phyloP scores from a whole-genome alignment of 2,797 vertebrate species.

The Microctenopoma steveboyesi region DNA sequence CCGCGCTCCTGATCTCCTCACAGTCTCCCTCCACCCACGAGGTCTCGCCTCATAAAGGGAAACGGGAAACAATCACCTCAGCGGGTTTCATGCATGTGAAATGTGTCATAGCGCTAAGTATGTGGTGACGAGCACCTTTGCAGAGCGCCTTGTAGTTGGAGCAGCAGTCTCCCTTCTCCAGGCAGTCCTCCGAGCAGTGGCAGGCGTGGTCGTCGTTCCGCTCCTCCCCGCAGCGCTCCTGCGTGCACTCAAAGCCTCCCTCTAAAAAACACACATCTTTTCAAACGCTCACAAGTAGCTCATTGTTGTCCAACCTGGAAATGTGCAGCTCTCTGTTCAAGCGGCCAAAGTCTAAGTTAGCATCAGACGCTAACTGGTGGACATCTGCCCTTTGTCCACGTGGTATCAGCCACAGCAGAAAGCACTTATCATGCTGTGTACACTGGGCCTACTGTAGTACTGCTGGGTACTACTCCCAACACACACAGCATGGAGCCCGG shows the following conservation, averaged over 20 bases:
- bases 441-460: background rate
- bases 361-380: conserved; percentile 23
- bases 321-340: background rate
- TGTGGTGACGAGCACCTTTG: conserved; percentile 79
- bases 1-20: conserved; percentile 89
- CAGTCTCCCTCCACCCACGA: conserved; percentile 93
- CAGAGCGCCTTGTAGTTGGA: conserved; percentile 94
- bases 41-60: conserved; percentile 83
- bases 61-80: background rate
- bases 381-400: conserved; percentile 1
- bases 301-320: no score
- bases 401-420: conserved; percentile 17
- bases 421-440: background rate
- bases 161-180: conserved; percentile 93
- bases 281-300: no score
- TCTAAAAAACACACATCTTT: no score
- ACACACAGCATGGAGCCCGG: no score
- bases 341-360: background rate
- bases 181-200: conserved; percentile 95
- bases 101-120: rapidly evolving
- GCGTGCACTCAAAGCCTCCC: conserved; percentile 92
- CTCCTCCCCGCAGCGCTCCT: conserved; percentile 90
- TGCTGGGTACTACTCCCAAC: background rate
- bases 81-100: rapidly evolving
- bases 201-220: conserved; percentile 91